Evolutionary conservation across 2,797 vertebrate species (phyloP), one percentile per base, ranked within the genome.

Genomic region (Silurus lanzhouensis): DNA sequence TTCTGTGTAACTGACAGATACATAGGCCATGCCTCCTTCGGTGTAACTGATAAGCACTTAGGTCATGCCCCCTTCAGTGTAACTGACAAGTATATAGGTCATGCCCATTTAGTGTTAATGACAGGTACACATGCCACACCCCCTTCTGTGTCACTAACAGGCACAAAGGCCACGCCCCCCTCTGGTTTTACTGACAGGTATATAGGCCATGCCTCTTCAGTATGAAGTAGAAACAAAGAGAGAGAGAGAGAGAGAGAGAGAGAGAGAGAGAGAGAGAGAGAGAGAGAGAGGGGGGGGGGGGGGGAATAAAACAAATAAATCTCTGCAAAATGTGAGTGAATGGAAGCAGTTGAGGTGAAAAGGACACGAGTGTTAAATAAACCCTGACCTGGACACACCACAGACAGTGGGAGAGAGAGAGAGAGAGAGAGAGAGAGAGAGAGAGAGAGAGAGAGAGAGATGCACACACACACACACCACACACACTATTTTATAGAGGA

Each of bases 401-500:
- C 67, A 58, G 52, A 60, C 55, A 8, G 67, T 2, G 10, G 10
- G 44, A 3, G 48, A 52, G 48, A 52, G 48, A 52, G 48, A 52
- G 48, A 52, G 48, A 48, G 48, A 48, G 48, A 48, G 48, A 48
- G 48, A 48, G 48, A 48, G 48, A 48, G 48, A 48, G 48, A 63
- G 17, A 31, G 31, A 31, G 31, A 31, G 67, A 60, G 48, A 9
- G 48, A 48, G 48, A 48, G 48, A 48, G 48, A 9, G 48, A 48
- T 27, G 27, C 57, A 71, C 64, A 66, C 81, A 80, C 63, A 38
- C 19, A 31, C 55, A 25, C 20, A 27, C 14, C 22, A 46, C 46
- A 31, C 25, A 44, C 12, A 67, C 10, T 38, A 58, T 78, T 78
- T 83, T 87, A 88, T 87, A 88, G 91, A 91, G 89, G 92, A 92